Evolutionary conservation across 2,797 vertebrate species (phyloP), one percentile per base, ranked within the genome.

Genomic region (Thalassophryne amazonica): DNA sequence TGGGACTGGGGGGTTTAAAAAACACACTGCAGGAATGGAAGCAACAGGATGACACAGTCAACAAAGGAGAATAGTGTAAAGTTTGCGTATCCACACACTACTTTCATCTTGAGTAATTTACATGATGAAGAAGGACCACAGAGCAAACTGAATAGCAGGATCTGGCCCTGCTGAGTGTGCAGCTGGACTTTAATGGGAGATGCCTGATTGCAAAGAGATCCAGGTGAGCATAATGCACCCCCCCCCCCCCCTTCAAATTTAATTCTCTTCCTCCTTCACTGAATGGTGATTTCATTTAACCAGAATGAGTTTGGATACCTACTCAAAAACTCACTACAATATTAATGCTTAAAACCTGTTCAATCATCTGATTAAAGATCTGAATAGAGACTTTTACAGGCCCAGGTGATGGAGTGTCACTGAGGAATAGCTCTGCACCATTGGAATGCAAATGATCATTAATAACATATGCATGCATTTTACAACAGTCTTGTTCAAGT

Each of bases 311-410:
- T 73, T 73, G 36, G 25, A 79, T 75, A 61, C 45, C 52, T 18
- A 36, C 62, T 80, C 51, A 31, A 56, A 64, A 52, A 54, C 65
- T 66, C 50, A 39, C 52, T 25, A 22, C 58, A 27, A 61, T 45
- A 55, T 74, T 88, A 84, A 86, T 86, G 80, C 88, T 73, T 76
- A 73, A 75, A 82, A 78, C 86, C 86, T 81, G 67, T 67, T 71
- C 63, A 57, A 62, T 69, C 34, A 2, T 71, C 65, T 73, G 70
- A 89, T 88, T 65, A 69, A 77, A 74, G 67, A 78, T 57, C 19
- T 25, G 39, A 37, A 31, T 20, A 16, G 19, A 43, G 42, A 49
- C 24, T 71, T 88, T 89, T 85, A 90, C 76, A 55, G 51, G 69
- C 29, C 27, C 66, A 66, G 60, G 50, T 69, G 55, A 85, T 78